Evolutionary conservation across 2,113 vertebrate species (phyloP), one percentile per base, ranked within the genome.

Genomic region (Istiophorus platypterus): DNA sequence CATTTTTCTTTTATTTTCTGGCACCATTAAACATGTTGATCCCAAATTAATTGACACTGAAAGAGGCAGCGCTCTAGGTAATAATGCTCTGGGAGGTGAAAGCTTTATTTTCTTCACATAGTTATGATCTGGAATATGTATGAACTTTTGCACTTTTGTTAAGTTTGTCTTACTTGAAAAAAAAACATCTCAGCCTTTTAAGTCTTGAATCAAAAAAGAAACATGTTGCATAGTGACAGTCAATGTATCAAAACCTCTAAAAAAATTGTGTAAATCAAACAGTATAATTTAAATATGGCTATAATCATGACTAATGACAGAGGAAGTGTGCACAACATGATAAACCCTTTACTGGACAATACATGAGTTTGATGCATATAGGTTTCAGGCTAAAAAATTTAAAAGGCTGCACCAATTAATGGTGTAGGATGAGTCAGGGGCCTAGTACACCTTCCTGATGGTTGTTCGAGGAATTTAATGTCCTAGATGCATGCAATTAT

Each of bases 401-500:
- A 37, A 84, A 88, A 74, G 51, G 79, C 34, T 78, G 66, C 56
- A 26, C 49, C 58, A 78, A 85, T 85, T 78, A 88, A 51, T 71
- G 49, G 26, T 41, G 58, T 34, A 65, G 41, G 74, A 83, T 78
- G 84, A 87, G 79, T 78, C 82, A 63, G 47, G 26, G 64, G 66
- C 74, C 68, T 72, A 51, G 86, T 87, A 80, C 91, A 91, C 85
- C 91, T 84, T 88, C 84, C 77, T 89, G 85, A 90, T 92, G 87
- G 81, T 76, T 92, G 84, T 78, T 88, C 37, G 61, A 91, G 88
- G 71, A 91, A 90, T 92, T 79, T 84, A 89, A 91, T 94, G 91
- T 94, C 91, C 92, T 93, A 91, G 92, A 92, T 95, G 94, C 89
- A 92, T 92, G 92, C 92, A 95, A 95, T 96, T 95, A 95, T 93